These are phyloP conservation scores for Daktulosphaira vitifoliae DNA, from an alignment of 1,140 invertebrate species.

Conservation along the genomic window DNA sequence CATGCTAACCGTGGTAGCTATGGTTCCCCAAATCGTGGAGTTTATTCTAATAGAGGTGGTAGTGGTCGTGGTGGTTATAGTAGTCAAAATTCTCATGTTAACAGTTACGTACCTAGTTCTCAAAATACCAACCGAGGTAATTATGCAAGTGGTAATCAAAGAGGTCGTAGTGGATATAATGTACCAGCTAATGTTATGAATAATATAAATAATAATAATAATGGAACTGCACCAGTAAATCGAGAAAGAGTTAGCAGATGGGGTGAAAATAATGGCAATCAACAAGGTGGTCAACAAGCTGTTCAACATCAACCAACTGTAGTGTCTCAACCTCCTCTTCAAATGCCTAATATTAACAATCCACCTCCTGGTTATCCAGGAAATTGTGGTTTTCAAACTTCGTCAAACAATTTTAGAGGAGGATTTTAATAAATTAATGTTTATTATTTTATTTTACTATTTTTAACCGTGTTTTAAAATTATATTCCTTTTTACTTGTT, in stretches of 20 bases:
- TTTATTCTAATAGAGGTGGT: constrained; percentile 1
- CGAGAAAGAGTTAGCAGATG: constrained; percentile 29
- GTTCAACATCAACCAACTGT: constrained; percentile 19
- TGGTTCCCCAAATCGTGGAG: not conserved
- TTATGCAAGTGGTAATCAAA: constrained; percentile 17
- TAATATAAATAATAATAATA: constrained; percentile 11
- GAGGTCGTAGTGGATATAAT: constrained; percentile 21
- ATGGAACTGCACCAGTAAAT: not conserved
- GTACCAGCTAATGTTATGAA: not conserved
- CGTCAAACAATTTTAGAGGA: constrained; percentile 18
- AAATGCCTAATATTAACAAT: constrained; percentile 20
- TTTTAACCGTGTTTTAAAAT: not conserved
- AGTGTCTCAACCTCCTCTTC: constrained; percentile 2
- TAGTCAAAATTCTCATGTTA: not conserved
- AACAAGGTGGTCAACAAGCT: constrained; percentile 4
- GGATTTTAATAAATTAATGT: constrained; percentile 12
- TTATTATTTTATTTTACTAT: too few species aligned
- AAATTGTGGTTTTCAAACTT: constrained; percentile 16
- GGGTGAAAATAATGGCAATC: constrained; percentile 21
- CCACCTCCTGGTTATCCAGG: constrained; percentile 13
- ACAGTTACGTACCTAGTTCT: not conserved
- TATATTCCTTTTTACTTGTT: constrained; percentile 6
- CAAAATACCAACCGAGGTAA: constrained; percentile 6
- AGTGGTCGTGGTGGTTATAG: not conserved
- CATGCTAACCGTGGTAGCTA: constrained; percentile 18